These are phyloP conservation scores for Rotaria sp. DNA, from an alignment of 2,888 invertebrate species.

Conservation along the genomic window DNA sequence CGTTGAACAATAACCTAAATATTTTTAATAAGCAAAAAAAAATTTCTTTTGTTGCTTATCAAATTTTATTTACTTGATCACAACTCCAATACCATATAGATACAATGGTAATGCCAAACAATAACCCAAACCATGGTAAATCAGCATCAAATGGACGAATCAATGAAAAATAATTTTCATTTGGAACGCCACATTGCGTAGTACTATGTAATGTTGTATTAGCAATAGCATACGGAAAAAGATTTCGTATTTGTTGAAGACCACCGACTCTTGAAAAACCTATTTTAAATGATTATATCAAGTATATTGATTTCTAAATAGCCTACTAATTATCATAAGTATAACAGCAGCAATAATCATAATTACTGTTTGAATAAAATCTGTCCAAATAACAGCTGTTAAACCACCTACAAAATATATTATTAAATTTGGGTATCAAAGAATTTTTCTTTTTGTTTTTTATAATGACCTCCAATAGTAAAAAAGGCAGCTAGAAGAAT, in stretches of 20 bases:
- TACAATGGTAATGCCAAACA: constrained; percentile 32
- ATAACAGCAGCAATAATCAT: constrained; percentile 58
- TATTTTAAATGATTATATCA: constrained; percentile 37
- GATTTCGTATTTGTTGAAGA: constrained; percentile 53
- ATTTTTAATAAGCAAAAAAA: background rate
- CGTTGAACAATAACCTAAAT: constrained; percentile 59
- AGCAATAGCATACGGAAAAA: constrained; percentile 54
- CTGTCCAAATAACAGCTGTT: constrained; percentile 44
- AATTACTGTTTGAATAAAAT: constrained; percentile 54
- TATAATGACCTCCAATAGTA: constrained; percentile 57
- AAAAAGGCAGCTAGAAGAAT: constrained; percentile 59
- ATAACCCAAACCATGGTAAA: constrained; percentile 38
- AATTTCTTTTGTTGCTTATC: too few relatives aligned
- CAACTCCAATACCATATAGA: constrained; percentile 56
- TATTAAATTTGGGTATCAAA: constrained; percentile 32
- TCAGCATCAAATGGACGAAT: constrained; percentile 33
- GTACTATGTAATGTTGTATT: constrained; percentile 48
- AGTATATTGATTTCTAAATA: constrained; percentile 18
- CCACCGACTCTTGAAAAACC: constrained; percentile 57
- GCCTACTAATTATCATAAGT: constrained; percentile 42
- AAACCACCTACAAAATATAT: constrained; percentile 45
- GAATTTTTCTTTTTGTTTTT: constrained; percentile 33
- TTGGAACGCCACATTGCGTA: constrained; percentile 42
- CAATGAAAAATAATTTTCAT: constrained; percentile 38
- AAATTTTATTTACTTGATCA: constrained; percentile 48